A percentile compares a stretch with the other conserved stretches of the same genome.
These are phyloP conservation scores for Pica pica DNA, from an alignment of 2,113 vertebrate genomes.

Conservation along the genomic window DNA sequence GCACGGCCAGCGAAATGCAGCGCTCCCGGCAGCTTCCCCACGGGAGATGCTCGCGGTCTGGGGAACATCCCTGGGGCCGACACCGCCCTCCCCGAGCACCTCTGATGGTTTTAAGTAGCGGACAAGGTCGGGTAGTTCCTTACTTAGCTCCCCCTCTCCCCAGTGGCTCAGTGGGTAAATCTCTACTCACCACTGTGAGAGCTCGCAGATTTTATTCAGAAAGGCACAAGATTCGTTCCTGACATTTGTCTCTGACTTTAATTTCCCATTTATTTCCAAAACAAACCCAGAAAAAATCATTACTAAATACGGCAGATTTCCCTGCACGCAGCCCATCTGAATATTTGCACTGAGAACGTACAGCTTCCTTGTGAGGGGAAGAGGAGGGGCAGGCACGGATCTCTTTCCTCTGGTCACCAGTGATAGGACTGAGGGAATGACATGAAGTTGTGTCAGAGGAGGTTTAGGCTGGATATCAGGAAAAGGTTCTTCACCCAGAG, in stretches of 20 bases:
- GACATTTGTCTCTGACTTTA: not conserved
- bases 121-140: accelerated
- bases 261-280: not conserved
- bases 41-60: accelerated
- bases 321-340: accelerated
- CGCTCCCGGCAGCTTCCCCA: not conserved
- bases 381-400: not conserved
- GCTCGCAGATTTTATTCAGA: not conserved
- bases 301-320: not conserved
- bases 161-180: not conserved
- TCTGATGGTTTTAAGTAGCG: accelerated
- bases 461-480: not conserved
- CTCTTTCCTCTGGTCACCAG: not conserved
- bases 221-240: not conserved
- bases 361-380: not conserved
- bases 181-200: not conserved
- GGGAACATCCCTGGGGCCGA: not conserved
- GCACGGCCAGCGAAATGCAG: not conserved
- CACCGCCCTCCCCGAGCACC: accelerated
- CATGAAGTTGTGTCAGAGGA: not conserved
- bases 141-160: too few relatives aligned
- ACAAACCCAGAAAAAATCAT: not conserved
- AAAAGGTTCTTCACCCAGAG: not conserved
- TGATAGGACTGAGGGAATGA: not conserved
- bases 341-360: not conserved